A percentile compares a stretch with the other conserved stretches of the same genome.
Evolutionary conservation across 2,888 invertebrate genomes (phyloP).

Genomic region (Horisme vitalbata): DNA sequence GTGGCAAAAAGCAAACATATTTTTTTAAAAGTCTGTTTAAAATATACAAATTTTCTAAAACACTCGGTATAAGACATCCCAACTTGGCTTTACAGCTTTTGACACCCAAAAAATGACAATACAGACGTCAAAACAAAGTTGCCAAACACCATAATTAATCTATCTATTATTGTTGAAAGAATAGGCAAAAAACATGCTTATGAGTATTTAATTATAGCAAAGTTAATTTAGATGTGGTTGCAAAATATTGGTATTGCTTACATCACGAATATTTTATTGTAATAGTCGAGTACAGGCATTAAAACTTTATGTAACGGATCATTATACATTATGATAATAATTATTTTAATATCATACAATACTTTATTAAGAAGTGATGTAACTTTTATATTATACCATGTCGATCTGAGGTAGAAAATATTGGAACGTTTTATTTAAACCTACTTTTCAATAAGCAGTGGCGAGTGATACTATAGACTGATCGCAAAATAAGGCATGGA

Average conservation of each 20-base stretch:
- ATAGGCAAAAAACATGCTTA: slow-evolving; percentile 34
- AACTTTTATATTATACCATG: slow-evolving; percentile 22
- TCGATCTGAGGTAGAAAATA: slow-evolving; percentile 19
- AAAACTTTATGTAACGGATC: slow-evolving; percentile 22
- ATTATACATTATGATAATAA: slow-evolving; percentile 39
- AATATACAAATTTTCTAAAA: too few relatives aligned
- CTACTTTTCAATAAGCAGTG: slow-evolving; percentile 24
- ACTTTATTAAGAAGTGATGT: slow-evolving; percentile 22
- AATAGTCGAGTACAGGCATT: slow-evolving; percentile 22
- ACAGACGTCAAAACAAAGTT: slow-evolving; percentile 21
- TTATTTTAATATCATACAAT: slow-evolving; percentile 49
- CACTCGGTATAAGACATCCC: too few relatives aligned
- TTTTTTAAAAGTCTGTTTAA: too few relatives aligned
- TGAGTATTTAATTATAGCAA: slow-evolving; percentile 41
- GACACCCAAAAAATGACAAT: neutral
- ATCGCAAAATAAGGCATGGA: too few relatives aligned
- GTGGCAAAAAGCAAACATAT: too few relatives aligned
- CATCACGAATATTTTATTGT: slow-evolving; percentile 38
- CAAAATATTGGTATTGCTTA: slow-evolving; percentile 48
- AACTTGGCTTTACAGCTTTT: too few relatives aligned
- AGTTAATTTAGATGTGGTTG: slow-evolving; percentile 41
- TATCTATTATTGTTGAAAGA: slow-evolving; percentile 33
- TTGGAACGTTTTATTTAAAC: slow-evolving; percentile 19
- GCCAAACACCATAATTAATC: slow-evolving; percentile 17
- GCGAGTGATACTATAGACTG: too few relatives aligned